Conservation (phyloP, 2,888 invertebrate species). For the Acholoe squamosa region DNA sequence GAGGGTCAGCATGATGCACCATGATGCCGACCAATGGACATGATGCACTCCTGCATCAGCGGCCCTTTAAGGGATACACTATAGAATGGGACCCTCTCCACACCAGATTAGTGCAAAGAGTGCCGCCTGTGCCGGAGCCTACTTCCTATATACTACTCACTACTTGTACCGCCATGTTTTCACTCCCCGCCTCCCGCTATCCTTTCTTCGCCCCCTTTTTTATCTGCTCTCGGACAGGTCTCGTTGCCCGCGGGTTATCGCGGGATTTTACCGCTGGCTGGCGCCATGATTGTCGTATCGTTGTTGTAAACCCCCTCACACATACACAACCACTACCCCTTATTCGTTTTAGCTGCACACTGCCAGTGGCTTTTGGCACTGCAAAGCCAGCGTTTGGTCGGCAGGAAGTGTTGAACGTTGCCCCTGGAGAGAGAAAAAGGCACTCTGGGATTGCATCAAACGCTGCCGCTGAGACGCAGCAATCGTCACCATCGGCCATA, state of each 20-base stretch:
- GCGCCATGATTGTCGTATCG: background rate
- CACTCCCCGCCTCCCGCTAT: background rate
- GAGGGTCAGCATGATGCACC: too few species aligned
- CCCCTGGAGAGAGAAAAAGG: background rate
- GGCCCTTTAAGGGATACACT: too few species aligned
- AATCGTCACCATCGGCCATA: background rate
- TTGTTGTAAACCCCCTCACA: background rate
- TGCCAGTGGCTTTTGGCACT: background rate
- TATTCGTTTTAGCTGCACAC: background rate
- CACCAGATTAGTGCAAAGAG: background rate
- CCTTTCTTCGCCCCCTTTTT: background rate
- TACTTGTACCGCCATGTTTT: too few species aligned
- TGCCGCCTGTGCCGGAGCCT: background rate
- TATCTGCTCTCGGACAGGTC: constrained; percentile 10
- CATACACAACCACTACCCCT: background rate
- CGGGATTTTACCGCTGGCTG: background rate
- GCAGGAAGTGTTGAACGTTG: background rate
- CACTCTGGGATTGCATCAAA: constrained; percentile 14
- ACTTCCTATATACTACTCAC: constrained; percentile 13
- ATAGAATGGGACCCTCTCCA: background rate
- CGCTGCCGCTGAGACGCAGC: background rate
- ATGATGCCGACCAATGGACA: too few species aligned
- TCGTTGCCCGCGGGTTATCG: constrained; percentile 1
- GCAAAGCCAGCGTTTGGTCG: background rate
- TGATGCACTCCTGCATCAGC: too few species aligned